phyloP scores from a whole-genome alignment of 2,113 vertebrate genomes.

The Cephalopholis sonnerati region DNA sequence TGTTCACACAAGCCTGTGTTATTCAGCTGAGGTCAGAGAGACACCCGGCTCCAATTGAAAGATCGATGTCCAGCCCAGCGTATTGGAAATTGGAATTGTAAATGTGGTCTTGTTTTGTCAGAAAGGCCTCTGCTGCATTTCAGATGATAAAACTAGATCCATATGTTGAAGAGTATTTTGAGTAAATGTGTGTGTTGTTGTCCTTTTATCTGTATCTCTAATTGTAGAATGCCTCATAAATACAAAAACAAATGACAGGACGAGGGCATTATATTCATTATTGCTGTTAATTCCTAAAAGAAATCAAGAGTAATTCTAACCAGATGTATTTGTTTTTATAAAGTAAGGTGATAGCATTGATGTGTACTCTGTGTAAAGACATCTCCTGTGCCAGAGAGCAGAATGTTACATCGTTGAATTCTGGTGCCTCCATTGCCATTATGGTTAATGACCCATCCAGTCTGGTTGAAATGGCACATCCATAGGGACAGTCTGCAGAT shows the following conservation, averaged over 20 bases:
- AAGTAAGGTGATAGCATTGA: conserved; percentile 3
- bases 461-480: conserved; percentile 93
- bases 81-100: conserved; percentile 72
- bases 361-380: conserved; percentile 37
- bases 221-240: conserved; percentile 6
- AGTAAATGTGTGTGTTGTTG: conserved; percentile 5
- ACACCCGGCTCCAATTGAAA: conserved; percentile 64
- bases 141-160: conserved; percentile 35
- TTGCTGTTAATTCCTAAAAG: conserved; percentile 1
- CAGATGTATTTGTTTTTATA: conserved; percentile 18
- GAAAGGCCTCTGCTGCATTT: conserved; percentile 49
- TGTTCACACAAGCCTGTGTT: conserved; percentile 71
- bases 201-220: conserved; percentile 18
- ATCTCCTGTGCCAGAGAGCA: conserved; percentile 80
- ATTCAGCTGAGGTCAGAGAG: conserved; percentile 76
- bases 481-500: conserved; percentile 85
- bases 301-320: conserved; percentile 12
- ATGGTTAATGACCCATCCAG: conserved; percentile 96
- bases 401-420: conserved; percentile 87
- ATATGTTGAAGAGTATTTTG: conserved; percentile 24
- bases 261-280: not conserved
- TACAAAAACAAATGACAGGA: not conserved
- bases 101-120: conserved; percentile 64
- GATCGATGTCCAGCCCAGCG: conserved; percentile 69
- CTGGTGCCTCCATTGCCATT: conserved; percentile 89